Base-by-base conservation (phyloP, 2,113 vertebrate genomes). In the Cyprinodon brontotheroides region DNA sequence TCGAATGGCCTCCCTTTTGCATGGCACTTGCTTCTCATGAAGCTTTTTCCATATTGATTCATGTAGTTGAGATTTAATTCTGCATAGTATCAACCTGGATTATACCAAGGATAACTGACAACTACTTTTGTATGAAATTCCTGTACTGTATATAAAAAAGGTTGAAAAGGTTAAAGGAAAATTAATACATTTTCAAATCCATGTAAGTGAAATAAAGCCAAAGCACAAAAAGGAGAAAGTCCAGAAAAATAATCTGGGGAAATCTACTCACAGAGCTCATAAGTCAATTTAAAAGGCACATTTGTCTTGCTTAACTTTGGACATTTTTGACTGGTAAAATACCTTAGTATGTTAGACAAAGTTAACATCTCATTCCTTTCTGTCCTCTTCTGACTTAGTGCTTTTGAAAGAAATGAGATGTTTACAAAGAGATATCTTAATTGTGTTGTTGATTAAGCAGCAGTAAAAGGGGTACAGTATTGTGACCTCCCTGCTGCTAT, bases 361-460 rank as follows among this genome's bases (percentile, higher is more conserved):
- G 17, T 57, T 20, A 45, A n/a, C 50, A 57, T 2, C 50, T 57
- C 50, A 20, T 53, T 2, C 50, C 20, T 17, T 20, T 53, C 17
- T 2, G 6, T 57, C 20, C 20, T n/a, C 64, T 43, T 17, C 76
- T 40, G 37, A 78, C 76, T 65, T 75, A 66, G 75, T 66, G 65
- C 69, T 70, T 87, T 86, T 75, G 29, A 73, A 65, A 71, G 68
- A 81, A 86, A 77, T 71, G 36, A 37, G 38, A 29, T 29, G 36
- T 87, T 86, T 43, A 85, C 76, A 70, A 36, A 7, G 50, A 71
- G 64, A n/a, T n/a, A 66, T 85, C 74, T 76, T 22, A 89, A 85
- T 78, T 22, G 50, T 79, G 72, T 71, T 72, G 17, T 80, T 80
- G 65, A 77, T 79, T 86, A 8, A 65, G 50, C 67, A 70, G 57